Conservation (phyloP, 2,113 vertebrate species). For the Puma concolor region DNA sequence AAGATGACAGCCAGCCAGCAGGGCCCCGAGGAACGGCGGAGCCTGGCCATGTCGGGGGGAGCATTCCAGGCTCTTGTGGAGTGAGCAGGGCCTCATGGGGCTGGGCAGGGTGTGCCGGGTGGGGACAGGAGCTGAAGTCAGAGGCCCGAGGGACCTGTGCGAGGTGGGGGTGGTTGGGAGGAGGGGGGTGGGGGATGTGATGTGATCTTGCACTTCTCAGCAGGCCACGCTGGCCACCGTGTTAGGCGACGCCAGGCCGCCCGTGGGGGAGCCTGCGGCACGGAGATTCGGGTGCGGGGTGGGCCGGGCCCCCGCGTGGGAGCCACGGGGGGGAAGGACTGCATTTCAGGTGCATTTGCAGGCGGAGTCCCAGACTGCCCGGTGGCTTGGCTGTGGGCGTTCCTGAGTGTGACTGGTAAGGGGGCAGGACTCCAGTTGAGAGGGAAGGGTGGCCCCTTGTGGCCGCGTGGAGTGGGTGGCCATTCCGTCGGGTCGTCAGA, state of each 20-base stretch:
- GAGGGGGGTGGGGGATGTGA: neutral
- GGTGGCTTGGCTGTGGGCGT: accelerated
- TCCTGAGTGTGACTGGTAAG: too few species aligned
- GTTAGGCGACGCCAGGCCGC: neutral
- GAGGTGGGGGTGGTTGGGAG: neutral
- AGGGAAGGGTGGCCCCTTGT: accelerated
- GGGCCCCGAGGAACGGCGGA: neutral
- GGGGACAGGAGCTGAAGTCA: neutral
- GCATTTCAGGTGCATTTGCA: accelerated
- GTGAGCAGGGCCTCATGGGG: neutral
- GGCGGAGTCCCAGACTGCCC: neutral
- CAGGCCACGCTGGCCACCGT: neutral
- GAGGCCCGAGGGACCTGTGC: neutral
- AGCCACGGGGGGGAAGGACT: neutral
- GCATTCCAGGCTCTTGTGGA: neutral
- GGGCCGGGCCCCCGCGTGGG: neutral
- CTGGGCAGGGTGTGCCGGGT: neutral
- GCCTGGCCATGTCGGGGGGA: neutral
- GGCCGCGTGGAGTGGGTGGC: neutral
- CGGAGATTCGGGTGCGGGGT: accelerated
- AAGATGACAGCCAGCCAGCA: neutral
- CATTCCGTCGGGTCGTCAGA: neutral
- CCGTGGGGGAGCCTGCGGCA: accelerated
- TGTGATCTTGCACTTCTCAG: neutral
- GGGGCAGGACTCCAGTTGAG: neutral